Conservation (phyloP, 2,113 vertebrate species). For the Zootoca vivipara region DNA sequence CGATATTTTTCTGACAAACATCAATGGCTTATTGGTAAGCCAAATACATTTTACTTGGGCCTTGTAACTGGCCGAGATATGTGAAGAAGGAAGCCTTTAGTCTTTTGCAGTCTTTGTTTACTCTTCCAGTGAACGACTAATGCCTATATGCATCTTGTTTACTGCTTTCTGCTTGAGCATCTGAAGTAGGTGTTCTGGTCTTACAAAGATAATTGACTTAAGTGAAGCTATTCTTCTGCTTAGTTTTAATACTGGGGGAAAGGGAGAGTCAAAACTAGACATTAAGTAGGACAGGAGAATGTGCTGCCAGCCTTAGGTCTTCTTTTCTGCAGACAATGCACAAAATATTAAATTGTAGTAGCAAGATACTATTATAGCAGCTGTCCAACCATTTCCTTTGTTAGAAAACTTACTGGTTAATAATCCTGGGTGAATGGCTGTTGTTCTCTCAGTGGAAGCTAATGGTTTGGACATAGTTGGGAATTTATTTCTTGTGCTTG, state of each 20-base stretch:
- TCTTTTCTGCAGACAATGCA: neutral
- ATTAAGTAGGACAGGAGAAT: neutral
- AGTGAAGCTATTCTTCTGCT: neutral
- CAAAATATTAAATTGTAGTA: neutral
- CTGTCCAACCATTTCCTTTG: neutral
- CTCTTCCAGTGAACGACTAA: neutral
- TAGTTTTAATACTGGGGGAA: neutral
- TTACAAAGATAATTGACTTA: neutral
- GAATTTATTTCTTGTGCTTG: neutral
- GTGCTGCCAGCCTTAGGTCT: neutral
- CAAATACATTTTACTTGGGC: neutral
- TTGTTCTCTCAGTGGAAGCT: neutral
- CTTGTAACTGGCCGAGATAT: neutral
- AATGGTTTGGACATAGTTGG: neutral
- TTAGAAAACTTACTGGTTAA: neutral
- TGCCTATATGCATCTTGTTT: neutral
- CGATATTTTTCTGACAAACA: conserved; percentile 11
- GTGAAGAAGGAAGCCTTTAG: neutral
- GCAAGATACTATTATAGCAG: neutral
- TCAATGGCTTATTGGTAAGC: neutral
- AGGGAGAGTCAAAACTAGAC: neutral
- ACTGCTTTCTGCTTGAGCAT: neutral
- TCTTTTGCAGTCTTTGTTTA: neutral
- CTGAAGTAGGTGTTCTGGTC: neutral
- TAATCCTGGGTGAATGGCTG: neutral